Evolutionary conservation across 2,888 invertebrate species (phyloP).

Genomic region (Agrochola lota): DNA sequence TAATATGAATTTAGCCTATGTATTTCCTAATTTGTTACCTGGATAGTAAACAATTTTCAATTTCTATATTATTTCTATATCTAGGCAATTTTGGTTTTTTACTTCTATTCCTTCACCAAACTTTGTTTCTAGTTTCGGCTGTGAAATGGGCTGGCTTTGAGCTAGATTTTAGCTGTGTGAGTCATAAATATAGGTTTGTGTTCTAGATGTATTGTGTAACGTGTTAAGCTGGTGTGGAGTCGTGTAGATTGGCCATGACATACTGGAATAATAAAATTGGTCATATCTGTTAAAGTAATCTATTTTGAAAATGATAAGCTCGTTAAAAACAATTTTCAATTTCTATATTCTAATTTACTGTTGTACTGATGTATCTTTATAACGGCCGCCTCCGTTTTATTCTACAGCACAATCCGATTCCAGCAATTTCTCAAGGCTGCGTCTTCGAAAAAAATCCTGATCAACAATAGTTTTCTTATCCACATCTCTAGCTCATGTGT

Average conservation of each 20-base stretch:
- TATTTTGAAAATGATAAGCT: not conserved
- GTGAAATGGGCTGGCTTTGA: conserved; percentile 21
- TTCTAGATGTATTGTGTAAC: not conserved
- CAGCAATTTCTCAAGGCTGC: not conserved
- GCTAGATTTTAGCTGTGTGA: conserved; percentile 2
- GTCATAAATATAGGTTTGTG: not conserved
- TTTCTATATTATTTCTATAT: too few relatives aligned
- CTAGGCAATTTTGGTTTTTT: conserved; percentile 36
- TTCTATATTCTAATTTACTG: not conserved
- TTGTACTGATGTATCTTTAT: too few relatives aligned
- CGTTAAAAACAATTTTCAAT: not conserved
- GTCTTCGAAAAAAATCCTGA: not conserved
- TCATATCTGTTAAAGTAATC: not conserved
- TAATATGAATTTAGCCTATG: not conserved
- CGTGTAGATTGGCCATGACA: not conserved
- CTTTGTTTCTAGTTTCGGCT: conserved; percentile 38
- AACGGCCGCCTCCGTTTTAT: not conserved
- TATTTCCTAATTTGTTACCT: not conserved
- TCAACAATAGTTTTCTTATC: conserved; percentile 52
- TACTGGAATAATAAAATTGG: not conserved
- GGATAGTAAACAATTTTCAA: not conserved
- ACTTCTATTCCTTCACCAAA: conserved; percentile 35
- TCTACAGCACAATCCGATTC: not conserved
- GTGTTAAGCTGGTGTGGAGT: not conserved
- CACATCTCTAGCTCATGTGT: conserved; percentile 31